Conservation (phyloP, 2,797 vertebrate species). For the Cossypha niveicapilla region DNA sequence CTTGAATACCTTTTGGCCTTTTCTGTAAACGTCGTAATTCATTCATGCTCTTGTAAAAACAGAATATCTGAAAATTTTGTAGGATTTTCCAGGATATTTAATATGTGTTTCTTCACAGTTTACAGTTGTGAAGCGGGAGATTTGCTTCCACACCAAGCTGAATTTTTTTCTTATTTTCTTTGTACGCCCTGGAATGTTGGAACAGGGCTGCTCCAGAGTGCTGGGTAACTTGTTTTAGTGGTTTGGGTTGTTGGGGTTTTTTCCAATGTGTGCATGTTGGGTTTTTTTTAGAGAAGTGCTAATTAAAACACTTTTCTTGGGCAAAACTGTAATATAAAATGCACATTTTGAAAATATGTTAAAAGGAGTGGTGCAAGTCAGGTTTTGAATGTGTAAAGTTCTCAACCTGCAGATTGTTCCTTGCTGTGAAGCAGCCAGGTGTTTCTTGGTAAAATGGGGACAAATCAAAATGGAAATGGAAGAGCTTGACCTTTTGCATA, state of each 20-base stretch:
- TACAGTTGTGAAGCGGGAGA: neutral
- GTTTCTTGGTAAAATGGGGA: neutral
- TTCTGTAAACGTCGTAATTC: neutral
- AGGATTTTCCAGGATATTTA: neutral
- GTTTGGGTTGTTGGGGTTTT: neutral
- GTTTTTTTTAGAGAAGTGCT: conserved; percentile 13
- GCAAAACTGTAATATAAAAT: conserved; percentile 5
- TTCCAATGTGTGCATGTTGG: neutral
- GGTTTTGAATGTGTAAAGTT: conserved; percentile 7
- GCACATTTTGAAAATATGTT: neutral
- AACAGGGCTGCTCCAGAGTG: neutral
- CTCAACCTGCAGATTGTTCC: neutral
- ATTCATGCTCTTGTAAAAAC: neutral
- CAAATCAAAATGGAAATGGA: neutral
- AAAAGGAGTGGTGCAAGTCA: neutral
- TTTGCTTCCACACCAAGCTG: neutral
- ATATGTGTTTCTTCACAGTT: conserved; percentile 26
- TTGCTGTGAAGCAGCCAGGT: neutral
- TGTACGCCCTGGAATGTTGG: conserved; percentile 8
- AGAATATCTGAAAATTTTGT: neutral
- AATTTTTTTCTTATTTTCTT: conserved; percentile 7
- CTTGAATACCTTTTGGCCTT: neutral
- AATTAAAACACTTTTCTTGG: conserved; percentile 20
- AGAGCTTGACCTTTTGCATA: conserved; percentile 30
- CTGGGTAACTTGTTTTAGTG: neutral